A percentile compares a stretch with the other conserved stretches of the same genome.
Conservation (phyloP, 2,888 invertebrate genomes). For the Phania funesta region DNA sequence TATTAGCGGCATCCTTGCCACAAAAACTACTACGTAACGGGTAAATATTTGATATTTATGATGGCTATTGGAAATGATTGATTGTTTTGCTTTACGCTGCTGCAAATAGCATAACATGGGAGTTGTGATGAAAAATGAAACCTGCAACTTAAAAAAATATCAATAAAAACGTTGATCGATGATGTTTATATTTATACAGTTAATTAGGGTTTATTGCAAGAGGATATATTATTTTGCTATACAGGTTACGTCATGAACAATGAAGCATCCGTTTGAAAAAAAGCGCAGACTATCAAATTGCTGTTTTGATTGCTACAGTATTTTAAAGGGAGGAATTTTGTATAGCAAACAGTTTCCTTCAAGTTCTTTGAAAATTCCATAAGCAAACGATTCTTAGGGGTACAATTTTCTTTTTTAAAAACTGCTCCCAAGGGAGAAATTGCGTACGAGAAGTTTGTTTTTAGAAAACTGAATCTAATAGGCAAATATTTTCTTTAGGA, state of each 20-base stretch:
- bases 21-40: neutral
- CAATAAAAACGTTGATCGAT: slow-evolving; percentile 56
- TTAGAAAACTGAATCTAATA: no score
- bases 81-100: slow-evolving; percentile 21
- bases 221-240: neutral
- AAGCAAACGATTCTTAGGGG: no score
- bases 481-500: no score
- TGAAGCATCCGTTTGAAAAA: neutral
- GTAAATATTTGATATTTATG: slow-evolving; percentile 28
- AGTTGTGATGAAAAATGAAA: slow-evolving; percentile 20
- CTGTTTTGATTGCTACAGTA: no score
- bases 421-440: no score
- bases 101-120: neutral
- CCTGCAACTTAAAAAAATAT: slow-evolving; percentile 7
- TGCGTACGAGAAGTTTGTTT: no score
- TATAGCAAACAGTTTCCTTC: no score
- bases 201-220: slow-evolving; percentile 46
- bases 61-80: slow-evolving; percentile 44
- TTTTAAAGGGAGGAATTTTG: no score
- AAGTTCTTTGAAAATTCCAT: no score
- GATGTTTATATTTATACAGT: slow-evolving; percentile 50
- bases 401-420: no score
- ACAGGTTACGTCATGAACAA: neutral
- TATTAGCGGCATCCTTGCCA: neutral
- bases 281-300: no score